Base-by-base conservation (phyloP, 1,140 invertebrate species). In the Diorhabda elongata region DNA sequence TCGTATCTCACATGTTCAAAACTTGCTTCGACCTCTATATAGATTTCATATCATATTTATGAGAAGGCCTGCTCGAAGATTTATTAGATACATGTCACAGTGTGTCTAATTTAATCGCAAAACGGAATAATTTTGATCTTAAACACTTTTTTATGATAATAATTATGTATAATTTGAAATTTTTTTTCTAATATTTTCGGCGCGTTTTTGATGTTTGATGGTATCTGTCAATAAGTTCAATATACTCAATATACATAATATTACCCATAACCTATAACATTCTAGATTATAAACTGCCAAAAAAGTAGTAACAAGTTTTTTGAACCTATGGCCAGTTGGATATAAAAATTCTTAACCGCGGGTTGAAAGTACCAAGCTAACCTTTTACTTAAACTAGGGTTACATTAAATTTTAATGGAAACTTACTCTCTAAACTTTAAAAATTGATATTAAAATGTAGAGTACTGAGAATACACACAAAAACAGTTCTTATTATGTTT, bases 41-140 rank as follows among this genome's bases (percentile, higher is more conserved):
- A 75, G 73, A 74, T 74, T 74, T 72, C 73, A 66, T 74, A 74
- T 74, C 73, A 72, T 47, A 70, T 72, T 72, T 72, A 74, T 74
- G 71, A 72, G 73, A 68, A 74, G 64, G 72, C 68, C 64, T 61
- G 60, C 66, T 65, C 42, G 66, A 70, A 74, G 73, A 74, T 74
- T 74, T 74, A 74, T 74, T 74, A 64, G 65, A 61, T 61, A 68
- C 58, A 61, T 69, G 73, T 74, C 73, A 74, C 66, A 72, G 62
- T 72, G 60, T 69, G 61, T 66, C 73, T 74, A 74, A 74, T 74
- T 74, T 74, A 72, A 66, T 59, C 59, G 47, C 64, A 68, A 71
- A 74, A 71, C 69, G 57, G 67, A 64, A 68, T 62, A 68, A 68
- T 68, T 68, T 68, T 68, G 9, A 61, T 43, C 44, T 45, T 68